These are phyloP conservation scores for Caenorhabditis imperialis DNA, from an alignment of 2,888 invertebrate genomes.

Conservation along the genomic window DNA sequence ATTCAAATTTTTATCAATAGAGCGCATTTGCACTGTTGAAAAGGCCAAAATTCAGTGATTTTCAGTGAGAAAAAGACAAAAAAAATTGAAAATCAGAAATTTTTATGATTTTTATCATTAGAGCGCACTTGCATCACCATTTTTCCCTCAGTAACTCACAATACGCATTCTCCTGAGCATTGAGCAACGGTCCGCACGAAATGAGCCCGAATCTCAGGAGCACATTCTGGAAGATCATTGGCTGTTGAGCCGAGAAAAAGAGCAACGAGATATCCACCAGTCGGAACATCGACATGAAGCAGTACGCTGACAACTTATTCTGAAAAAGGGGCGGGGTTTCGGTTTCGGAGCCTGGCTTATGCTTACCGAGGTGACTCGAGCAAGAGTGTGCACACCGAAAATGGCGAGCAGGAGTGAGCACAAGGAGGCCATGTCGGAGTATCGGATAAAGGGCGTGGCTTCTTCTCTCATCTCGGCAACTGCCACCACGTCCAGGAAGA, in stretches of 20 bases:
- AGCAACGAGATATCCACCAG: conserved; percentile 75
- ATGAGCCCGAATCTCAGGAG: conserved; percentile 71
- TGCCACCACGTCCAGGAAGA: conserved; percentile 71
- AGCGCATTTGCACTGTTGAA: too few species aligned
- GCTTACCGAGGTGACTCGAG: conserved; percentile 71
- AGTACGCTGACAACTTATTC: conserved; percentile 73
- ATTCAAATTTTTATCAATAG: too few species aligned
- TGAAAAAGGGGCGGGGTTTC: conserved; percentile 39
- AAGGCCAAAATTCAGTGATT: too few species aligned
- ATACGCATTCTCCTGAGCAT: conserved; percentile 73
- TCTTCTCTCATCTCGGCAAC: conserved; percentile 65
- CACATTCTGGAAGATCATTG: conserved; percentile 76
- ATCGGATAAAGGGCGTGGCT: conserved; percentile 65
- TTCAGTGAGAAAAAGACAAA: too few species aligned
- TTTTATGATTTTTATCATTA: too few species aligned
- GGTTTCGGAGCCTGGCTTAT: not conserved
- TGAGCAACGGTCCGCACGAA: conserved; percentile 72
- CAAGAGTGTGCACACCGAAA: conserved; percentile 76
- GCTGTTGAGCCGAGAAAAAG: conserved; percentile 77
- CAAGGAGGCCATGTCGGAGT: conserved; percentile 73
- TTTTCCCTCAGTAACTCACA: conserved; percentile 73
- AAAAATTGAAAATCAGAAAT: not conserved
- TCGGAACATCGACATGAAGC: conserved; percentile 77
- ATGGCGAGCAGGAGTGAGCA: conserved; percentile 75
- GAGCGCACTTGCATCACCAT: too few species aligned